phyloP scores from a whole-genome alignment of 2,113 vertebrate genomes.

The Pandion haliaetus region DNA sequence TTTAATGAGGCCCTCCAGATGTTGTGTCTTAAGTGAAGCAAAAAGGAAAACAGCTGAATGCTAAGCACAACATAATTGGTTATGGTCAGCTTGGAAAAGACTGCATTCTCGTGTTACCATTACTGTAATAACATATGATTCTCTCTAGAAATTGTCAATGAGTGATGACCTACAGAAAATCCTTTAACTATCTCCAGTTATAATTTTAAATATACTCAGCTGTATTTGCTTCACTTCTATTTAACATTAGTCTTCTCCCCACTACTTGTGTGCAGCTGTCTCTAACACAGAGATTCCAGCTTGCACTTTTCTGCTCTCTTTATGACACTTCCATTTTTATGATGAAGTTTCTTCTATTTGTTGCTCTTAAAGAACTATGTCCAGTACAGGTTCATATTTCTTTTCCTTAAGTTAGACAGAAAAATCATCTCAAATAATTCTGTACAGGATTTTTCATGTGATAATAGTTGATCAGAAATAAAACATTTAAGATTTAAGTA shows the following conservation, averaged over 20 bases:
- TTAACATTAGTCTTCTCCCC: neutral
- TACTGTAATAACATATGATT: neutral
- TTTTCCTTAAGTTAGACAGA: neutral
- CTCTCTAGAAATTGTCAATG: neutral
- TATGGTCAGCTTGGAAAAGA: conserved; percentile 1
- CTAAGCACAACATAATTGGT: neutral
- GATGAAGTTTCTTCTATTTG: neutral
- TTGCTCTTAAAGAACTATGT: neutral
- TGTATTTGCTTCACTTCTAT: neutral
- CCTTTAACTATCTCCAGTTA: neutral
- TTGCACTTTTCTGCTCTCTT: neutral
- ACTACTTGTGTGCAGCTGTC: neutral
- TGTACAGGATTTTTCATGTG: neutral
- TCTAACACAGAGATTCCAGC: neutral
- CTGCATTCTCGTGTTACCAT: neutral
- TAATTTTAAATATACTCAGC: neutral
- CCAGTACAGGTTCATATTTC: neutral
- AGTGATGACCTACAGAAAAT: conserved; percentile 1
- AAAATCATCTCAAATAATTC: neutral
- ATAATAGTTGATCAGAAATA: neutral
- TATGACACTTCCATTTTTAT: neutral
- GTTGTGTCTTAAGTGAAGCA: conserved; percentile 15
- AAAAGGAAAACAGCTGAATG: conserved; percentile 47
- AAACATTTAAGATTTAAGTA: neutral
- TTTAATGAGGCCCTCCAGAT: conserved; percentile 48